Evolutionary conservation across 2,888 invertebrate genomes (phyloP).

Genomic region (Drosophila silvestris): DNA sequence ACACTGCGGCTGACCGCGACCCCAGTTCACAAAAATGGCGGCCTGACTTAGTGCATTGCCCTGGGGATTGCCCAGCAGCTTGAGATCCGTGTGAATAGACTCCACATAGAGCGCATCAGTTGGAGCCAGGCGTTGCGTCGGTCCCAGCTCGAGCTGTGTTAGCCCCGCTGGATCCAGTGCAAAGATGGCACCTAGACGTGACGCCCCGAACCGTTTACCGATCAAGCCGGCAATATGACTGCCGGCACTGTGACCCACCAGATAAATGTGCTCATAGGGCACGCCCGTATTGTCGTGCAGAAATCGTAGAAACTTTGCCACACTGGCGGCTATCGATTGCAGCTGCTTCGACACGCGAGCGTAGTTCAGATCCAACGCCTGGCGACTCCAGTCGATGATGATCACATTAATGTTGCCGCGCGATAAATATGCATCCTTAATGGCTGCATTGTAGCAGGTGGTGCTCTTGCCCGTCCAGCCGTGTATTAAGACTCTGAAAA

Average conservation of each 20-base stretch:
- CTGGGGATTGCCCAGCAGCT: conserved; percentile 80
- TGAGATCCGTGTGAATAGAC: conserved; percentile 83
- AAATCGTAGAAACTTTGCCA: conserved; percentile 79
- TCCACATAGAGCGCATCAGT: conserved; percentile 84
- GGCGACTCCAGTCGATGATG: conserved; percentile 82
- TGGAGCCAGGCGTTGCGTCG: conserved; percentile 76
- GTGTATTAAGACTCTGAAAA: conserved; percentile 75
- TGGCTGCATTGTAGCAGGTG: conserved; percentile 79
- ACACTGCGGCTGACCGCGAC: conserved; percentile 84
- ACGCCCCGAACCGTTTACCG: conserved; percentile 70
- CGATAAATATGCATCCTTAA: conserved; percentile 81
- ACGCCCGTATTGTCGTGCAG: conserved; percentile 71
- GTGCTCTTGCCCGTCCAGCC: conserved; percentile 81
- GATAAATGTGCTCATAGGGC: conserved; percentile 66
- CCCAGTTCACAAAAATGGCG: conserved; percentile 85
- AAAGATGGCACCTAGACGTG: conserved; percentile 76
- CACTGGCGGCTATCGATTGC: conserved; percentile 68
- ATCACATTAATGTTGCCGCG: conserved; percentile 81
- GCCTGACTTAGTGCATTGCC: conserved; percentile 79
- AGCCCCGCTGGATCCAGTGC: conserved; percentile 85
- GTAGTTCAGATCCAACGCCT: conserved; percentile 77
- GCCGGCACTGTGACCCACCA: conserved; percentile 85
- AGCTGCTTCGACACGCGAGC: conserved; percentile 75
- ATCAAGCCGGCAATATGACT: conserved; percentile 83
- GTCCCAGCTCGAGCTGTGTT: conserved; percentile 68